Evolutionary conservation across 2,797 vertebrate species (phyloP).

Genomic region (Bufotes viridis): DNA sequence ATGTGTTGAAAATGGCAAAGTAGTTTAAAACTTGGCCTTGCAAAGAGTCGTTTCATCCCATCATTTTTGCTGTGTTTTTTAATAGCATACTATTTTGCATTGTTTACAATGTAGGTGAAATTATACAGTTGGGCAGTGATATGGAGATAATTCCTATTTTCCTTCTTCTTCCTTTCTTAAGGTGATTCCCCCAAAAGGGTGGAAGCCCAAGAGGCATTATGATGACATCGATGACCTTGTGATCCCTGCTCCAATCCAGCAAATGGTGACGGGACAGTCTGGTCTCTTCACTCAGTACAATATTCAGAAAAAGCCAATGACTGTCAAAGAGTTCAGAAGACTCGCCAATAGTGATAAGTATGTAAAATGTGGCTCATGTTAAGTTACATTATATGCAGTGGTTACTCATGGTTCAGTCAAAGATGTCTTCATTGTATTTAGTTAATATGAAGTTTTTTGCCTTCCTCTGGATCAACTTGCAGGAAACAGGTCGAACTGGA

Average conservation of each 20-base stretch:
- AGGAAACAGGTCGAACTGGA: too few species aligned
- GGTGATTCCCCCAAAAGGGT: slow-evolving; percentile 92
- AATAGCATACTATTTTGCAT: too few species aligned
- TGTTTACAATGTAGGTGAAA: too few species aligned
- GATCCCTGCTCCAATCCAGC: slow-evolving; percentile 95
- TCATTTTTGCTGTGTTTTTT: too few species aligned
- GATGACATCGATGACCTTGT: slow-evolving; percentile 92
- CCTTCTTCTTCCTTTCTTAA: slow-evolving; percentile 65
- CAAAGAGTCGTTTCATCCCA: too few species aligned
- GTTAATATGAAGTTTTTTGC: too few species aligned
- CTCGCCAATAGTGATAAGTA: slow-evolving; percentile 96
- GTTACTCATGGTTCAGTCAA: too few species aligned
- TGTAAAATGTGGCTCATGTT: slow-evolving; percentile 43
- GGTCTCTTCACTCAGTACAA: slow-evolving; percentile 97
- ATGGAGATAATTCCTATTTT: neutral
- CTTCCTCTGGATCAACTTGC: too few species aligned
- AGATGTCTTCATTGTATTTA: too few species aligned
- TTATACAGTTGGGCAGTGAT: too few species aligned
- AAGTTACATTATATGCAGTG: neutral
- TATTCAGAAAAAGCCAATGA: slow-evolving; percentile 95
- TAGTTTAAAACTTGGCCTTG: too few species aligned
- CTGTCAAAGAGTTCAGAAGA: slow-evolving; percentile 90
- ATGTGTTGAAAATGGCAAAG: too few species aligned
- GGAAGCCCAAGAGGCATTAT: slow-evolving; percentile 92
- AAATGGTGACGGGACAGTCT: slow-evolving; percentile 93